phyloP scores from a whole-genome alignment of 2,888 invertebrate genomes.

The Stenoptilia bipunctidactyla region DNA sequence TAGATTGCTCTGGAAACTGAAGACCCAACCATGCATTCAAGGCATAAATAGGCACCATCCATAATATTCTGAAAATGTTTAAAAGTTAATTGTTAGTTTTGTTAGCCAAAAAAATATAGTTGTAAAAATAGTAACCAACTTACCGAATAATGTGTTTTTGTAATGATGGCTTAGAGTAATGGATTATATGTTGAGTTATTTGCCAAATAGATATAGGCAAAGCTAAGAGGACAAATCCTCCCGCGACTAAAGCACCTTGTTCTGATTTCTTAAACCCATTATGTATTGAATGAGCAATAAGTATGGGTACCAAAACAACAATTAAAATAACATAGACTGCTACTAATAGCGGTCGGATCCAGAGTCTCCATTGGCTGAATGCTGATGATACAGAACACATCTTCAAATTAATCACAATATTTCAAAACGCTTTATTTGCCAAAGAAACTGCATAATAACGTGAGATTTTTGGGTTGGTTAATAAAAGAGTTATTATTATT shows the following conservation, averaged over 20 bases:
- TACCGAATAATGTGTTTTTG: slow-evolving; percentile 95
- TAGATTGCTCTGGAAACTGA: slow-evolving; percentile 86
- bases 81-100: too few species aligned
- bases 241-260: slow-evolving; percentile 87
- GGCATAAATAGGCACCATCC: slow-evolving; percentile 99
- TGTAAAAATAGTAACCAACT: slow-evolving; percentile 7
- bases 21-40: slow-evolving; percentile 94
- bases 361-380: slow-evolving; percentile 81
- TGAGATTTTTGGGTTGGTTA: too few species aligned
- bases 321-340: slow-evolving; percentile 84
- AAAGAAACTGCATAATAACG: too few species aligned
- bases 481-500: too few species aligned
- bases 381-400: slow-evolving; percentile 54
- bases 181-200: slow-evolving; percentile 93
- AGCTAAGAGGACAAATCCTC: slow-evolving; percentile 91
- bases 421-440: too few species aligned
- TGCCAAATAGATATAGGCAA: slow-evolving; percentile 95
- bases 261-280: slow-evolving; percentile 84
- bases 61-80: slow-evolving; percentile 77
- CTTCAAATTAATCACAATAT: slow-evolving; percentile 12
- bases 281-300: slow-evolving; percentile 83
- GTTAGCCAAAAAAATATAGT: too few species aligned
- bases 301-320: slow-evolving; percentile 85
- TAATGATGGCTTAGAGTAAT: slow-evolving; percentile 91
- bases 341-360: slow-evolving; percentile 90